Conservation (phyloP, 2,888 invertebrate genomes). For the Hydrotaea diabolus region DNA sequence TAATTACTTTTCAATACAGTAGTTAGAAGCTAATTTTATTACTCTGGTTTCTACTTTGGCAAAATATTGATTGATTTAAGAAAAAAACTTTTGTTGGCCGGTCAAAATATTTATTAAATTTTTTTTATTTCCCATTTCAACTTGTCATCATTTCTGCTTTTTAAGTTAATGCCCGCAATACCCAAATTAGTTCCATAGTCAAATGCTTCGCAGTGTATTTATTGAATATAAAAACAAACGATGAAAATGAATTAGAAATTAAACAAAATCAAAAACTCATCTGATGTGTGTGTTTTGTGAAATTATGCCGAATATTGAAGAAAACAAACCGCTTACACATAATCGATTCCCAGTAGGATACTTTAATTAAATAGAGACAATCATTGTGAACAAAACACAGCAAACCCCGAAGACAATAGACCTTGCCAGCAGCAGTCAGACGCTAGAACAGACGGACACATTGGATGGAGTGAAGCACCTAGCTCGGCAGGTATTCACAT, state of each 20-base stretch:
- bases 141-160: too few species aligned
- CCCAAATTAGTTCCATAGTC: background rate
- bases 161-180: too few species aligned
- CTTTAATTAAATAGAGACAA: constrained; percentile 41
- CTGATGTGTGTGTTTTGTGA: background rate
- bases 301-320: constrained; percentile 23
- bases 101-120: too few species aligned
- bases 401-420: background rate
- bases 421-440: background rate
- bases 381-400: constrained; percentile 12
- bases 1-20: too few species aligned
- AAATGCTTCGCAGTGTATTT: background rate
- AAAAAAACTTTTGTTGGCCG: too few species aligned
- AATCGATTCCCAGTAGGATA: constrained; percentile 58
- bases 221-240: constrained; percentile 10
- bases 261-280: constrained; percentile 40
- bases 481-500: constrained; percentile 28
- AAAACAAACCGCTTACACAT: constrained; percentile 53
- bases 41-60: too few species aligned
- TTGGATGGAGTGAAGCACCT: background rate
- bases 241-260: constrained; percentile 10
- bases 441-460: constrained; percentile 2
- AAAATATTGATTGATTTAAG: too few species aligned
- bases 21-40: too few species aligned
- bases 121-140: too few species aligned